Evolutionary conservation across 2,888 invertebrate species (phyloP), one percentile per base, ranked within the genome.

Genomic region (Drosophila fungiperda): DNA sequence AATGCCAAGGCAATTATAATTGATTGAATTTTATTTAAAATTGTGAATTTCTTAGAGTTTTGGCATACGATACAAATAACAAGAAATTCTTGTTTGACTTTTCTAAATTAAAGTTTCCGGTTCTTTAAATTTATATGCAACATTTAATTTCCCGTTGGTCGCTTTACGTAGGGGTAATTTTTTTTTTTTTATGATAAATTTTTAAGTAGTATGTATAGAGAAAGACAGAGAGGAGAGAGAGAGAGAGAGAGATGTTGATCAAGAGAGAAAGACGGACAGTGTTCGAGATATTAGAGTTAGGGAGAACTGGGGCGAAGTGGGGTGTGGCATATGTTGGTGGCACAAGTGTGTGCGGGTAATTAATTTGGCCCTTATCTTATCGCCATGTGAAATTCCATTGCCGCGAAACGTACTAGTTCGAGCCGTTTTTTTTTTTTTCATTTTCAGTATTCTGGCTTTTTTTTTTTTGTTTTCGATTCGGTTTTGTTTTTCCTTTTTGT

Each of bases 341-440:
- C 3, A 26, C 29, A 48, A 48, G 53, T 50, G 61, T 50, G 72
- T 48, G 76, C 38, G 58, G 73, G 72, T 84, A 87, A 84, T 84
- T 84, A 84, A 84, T 84, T 84, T 84, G 85, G 57, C 50, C 71
- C 69, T 87, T 87, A 84, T 87, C 84, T 87, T 87, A 87, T 87
- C 84, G 65, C 68, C 45, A 49, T 55, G 64, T 68, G 79, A 78
- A 72, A 78, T 78, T 78, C 71, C 77, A 48, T 68, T 57, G 62
- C 50, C 49, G 58, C 58, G 59, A 38, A 57, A 36, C 57, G 45
- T 59, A 59, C 32, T 26, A 59, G 26, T 36, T 1, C 45, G 35
- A 35, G 40, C 17, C 35, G 42, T 20, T 53, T 72, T n/a, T 48
- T 72, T n/a, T 48, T 53, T 40, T 20, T 40, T 17, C 40, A 35